These are phyloP conservation scores for Plemyria rubiginata DNA, from an alignment of 2,888 invertebrate genomes.

Conservation along the genomic window DNA sequence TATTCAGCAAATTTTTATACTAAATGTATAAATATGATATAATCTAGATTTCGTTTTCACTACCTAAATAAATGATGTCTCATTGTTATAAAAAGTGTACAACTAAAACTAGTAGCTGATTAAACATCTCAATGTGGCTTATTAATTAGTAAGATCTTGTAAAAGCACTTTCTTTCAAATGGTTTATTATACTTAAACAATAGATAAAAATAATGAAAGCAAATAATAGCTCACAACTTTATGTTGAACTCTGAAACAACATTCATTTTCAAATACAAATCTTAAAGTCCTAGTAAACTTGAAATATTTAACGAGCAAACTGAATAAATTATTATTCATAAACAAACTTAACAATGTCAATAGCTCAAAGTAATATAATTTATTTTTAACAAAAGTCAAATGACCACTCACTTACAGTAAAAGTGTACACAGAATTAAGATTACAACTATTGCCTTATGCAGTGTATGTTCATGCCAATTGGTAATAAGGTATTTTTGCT, in stretches of 20 bases:
- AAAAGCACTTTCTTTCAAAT: slow-evolving; percentile 83
- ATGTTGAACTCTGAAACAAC: slow-evolving; percentile 78
- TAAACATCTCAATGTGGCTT: slow-evolving; percentile 84
- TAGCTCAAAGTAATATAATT: slow-evolving; percentile 84
- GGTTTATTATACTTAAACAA: slow-evolving; percentile 83
- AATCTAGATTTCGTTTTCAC: slow-evolving; percentile 84
- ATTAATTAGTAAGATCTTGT: slow-evolving; percentile 83
- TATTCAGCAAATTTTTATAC: slow-evolving; percentile 85
- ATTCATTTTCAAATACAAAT: slow-evolving; percentile 80
- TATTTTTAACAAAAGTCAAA: slow-evolving; percentile 79
- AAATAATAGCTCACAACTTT: slow-evolving; percentile 75
- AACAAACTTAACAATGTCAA: slow-evolving; percentile 85
- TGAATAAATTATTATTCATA: slow-evolving; percentile 85
- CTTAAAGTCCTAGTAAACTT: slow-evolving; percentile 84
- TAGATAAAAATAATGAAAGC: slow-evolving; percentile 83
- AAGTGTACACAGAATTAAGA: slow-evolving; percentile 64
- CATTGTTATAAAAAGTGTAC: slow-evolving; percentile 85
- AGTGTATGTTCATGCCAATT: slow-evolving; percentile 68
- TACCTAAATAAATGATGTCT: slow-evolving; percentile 85
- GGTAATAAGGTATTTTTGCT: slow-evolving; percentile 71
- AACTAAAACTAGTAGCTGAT: slow-evolving; percentile 85
- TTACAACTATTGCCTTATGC: slow-evolving; percentile 62
- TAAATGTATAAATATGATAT: slow-evolving; percentile 85
- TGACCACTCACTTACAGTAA: slow-evolving; percentile 67
- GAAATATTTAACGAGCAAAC: slow-evolving; percentile 85